phyloP scores from a whole-genome alignment of 2,888 invertebrate genomes.

The Limnephilus marmoratus region DNA sequence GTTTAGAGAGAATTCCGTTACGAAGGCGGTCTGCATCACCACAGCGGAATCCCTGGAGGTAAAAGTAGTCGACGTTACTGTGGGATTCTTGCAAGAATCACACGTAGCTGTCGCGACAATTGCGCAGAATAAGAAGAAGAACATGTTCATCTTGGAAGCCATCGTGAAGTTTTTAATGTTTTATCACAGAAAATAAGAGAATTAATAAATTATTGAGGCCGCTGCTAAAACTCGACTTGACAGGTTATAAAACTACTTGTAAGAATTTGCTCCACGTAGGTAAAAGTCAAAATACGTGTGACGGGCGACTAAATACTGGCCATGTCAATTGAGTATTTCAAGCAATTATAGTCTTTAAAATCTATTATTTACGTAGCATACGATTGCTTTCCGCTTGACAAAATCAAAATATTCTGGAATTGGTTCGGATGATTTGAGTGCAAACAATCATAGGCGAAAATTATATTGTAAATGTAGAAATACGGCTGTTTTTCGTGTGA shows the following conservation, averaged over 20 bases:
- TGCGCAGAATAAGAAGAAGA: conserved; percentile 51
- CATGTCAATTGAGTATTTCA: neutral
- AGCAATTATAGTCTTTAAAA: neutral
- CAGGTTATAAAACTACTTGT: neutral
- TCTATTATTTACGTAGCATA: neutral
- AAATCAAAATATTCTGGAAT: neutral
- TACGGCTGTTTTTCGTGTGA: neutral
- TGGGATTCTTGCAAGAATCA: conserved; percentile 78
- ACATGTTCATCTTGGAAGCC: conserved; percentile 11
- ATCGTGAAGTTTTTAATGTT: conserved; percentile 25
- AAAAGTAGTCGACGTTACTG: conserved; percentile 87
- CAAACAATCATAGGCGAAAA: neutral
- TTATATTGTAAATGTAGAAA: neutral
- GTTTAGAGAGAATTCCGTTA: conserved; percentile 91
- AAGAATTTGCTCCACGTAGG: conserved; percentile 34
- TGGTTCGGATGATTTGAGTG: neutral
- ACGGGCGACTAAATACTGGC: neutral
- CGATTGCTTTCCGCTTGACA: neutral
- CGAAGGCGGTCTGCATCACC: conserved; percentile 92
- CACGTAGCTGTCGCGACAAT: conserved; percentile 68
- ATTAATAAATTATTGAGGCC: neutral
- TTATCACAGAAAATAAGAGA: conserved; percentile 51
- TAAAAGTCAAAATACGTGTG: conserved; percentile 48
- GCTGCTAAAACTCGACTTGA: neutral
- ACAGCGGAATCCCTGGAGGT: conserved; percentile 96